Conservation (phyloP, 1,140 invertebrate species). For the Aricia agestis region DNA sequence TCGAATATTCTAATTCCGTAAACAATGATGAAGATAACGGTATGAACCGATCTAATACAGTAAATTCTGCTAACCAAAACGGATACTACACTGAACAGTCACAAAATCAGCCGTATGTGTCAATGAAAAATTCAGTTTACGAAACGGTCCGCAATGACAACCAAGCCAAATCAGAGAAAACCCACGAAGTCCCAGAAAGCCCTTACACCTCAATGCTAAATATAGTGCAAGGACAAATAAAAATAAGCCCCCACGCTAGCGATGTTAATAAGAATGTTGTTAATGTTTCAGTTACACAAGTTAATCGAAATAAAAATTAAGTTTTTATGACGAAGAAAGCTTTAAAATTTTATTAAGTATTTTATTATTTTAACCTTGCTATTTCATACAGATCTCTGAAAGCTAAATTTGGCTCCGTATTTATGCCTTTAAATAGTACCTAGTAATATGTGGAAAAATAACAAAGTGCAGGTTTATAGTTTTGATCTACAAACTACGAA, state of each 20-base stretch:
- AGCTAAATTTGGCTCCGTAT: no score
- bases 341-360: not conserved
- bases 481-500: no score
- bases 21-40: constrained; percentile 37
- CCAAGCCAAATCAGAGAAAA: constrained; percentile 35
- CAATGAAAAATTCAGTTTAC: constrained; percentile 77
- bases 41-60: constrained; percentile 34
- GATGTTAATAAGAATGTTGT: constrained; percentile 58
- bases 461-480: no score
- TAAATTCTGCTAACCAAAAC: constrained; percentile 49
- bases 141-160: constrained; percentile 55
- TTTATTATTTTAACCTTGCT: no score
- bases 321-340: constrained; percentile 21
- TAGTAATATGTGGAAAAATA: no score
- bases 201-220: constrained; percentile 68
- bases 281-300: constrained; percentile 56
- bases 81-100: constrained; percentile 36
- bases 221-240: constrained; percentile 74
- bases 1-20: constrained; percentile 43
- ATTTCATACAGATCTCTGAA: no score
- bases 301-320: constrained; percentile 47
- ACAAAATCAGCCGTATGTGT: constrained; percentile 41
- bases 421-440: no score
- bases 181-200: constrained; percentile 46
- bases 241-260: constrained; percentile 65